Evolutionary conservation across 1,140 invertebrate genomes (phyloP), one percentile per base, ranked within the genome.

Genomic region (Aphis gossypii): DNA sequence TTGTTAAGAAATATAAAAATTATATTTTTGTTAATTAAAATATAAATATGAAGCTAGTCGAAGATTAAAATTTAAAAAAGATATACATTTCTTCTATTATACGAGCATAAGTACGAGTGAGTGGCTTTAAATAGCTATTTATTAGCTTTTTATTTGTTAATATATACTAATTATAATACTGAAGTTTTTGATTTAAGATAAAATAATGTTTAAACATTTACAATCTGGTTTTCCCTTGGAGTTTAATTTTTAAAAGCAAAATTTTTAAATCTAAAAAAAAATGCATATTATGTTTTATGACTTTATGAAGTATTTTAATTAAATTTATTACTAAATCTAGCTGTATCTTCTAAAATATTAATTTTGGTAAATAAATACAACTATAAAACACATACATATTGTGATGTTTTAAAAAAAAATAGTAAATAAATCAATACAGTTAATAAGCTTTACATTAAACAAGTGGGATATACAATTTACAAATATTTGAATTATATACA

Each of bases 391-490:
- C 23, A 38, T 44, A 88, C 35, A 46, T 21, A 44, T 41, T 48
- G 87, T 88, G 87, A 88, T 51, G 87, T 9, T 35, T 88, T 88
- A 11, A 88, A 88, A 23, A 88, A 54, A 38, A 38, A 38, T 25
- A 23, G 7, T 35, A 54, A 54, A 88, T 88, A 35, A 21, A 88
- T 88, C 30, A 88, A 54, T 25, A 84, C 9, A 76, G 41, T 44
- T 41, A 84, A 84, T 84, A 84, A 84, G 41, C 83, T 84, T 76
- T 84, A 30, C 87, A 51, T 88, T 51, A 51, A 88, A 88, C 46
- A 51, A 51, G n/a, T 51, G 48, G 0, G 2, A 2, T 51, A 88
- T 23, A 88, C 35, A 88, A 35, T 88, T 88, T 35, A 88, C 48
- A 88, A 88, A 44, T 46, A 86, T 44, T n/a, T n/a, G 11, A 68